phyloP scores from a whole-genome alignment of 2,888 invertebrate species.

The Epirrhoe tristata region DNA sequence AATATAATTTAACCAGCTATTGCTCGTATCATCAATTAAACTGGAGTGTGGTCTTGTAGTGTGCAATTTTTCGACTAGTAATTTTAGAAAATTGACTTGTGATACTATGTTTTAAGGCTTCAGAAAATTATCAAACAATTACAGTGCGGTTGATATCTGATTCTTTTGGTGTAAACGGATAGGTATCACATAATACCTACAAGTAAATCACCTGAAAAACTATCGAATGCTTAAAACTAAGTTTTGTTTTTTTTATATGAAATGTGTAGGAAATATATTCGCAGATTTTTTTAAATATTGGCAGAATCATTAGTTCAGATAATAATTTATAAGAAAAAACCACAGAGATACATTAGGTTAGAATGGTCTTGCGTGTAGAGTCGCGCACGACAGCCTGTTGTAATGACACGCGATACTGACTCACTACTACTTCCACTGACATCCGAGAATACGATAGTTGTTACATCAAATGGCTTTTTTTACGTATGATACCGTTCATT shows the following conservation, averaged over 20 bases:
- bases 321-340: constrained; percentile 23
- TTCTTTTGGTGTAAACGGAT: too few relatives aligned
- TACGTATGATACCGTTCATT: constrained; percentile 41
- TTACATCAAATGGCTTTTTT: constrained; percentile 54
- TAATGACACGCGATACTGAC: constrained; percentile 51
- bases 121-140: too few relatives aligned
- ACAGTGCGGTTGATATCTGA: too few relatives aligned
- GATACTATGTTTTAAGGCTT: not conserved
- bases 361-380: constrained; percentile 45
- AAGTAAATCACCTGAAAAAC: not conserved
- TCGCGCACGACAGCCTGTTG: constrained; percentile 49
- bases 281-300: not conserved
- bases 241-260: not conserved
- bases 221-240: not conserved
- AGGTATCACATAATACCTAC: not conserved
- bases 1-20: constrained; percentile 29
- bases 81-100: not conserved
- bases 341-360: constrained; percentile 33
- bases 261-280: not conserved
- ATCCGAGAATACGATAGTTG: constrained; percentile 51
- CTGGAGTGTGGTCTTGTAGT: constrained; percentile 28
- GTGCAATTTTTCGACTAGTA: constrained; percentile 14
- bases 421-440: constrained; percentile 44
- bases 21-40: constrained; percentile 37
- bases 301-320: not conserved